Base-by-base conservation (phyloP, 2,113 vertebrate species). In the Silurus glanis region DNA sequence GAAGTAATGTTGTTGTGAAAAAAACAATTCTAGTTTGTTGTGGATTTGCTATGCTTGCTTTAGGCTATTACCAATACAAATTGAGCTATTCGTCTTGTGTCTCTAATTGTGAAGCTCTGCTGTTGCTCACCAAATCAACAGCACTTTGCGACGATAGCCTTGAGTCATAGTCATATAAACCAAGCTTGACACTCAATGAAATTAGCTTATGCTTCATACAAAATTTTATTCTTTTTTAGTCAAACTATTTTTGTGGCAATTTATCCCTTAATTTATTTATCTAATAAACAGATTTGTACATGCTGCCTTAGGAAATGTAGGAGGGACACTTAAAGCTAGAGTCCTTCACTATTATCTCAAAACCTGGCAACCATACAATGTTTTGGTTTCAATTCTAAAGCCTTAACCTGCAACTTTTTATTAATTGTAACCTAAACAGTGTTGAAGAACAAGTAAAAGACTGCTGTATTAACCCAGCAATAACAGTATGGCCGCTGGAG, bases 11-110 rank as follows among this genome's bases (percentile, higher is more conserved):
- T 2, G 56, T 56, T 4, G 10, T 58, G 10, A 23, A 62, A 10
- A 10, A 81, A 5, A 10, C 45, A 61, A 47, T 61, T 5, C 16
- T 62, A 47, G 19, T 19, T 62, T 5, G 14, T 62, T 62, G 2
- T 2, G 23, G 75, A 58, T 61, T 64, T 23, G 53, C n/a, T 23
- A 79, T 67, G 9, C 49, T 67, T 0, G 61, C 59, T 76, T 78
- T 85, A n/a, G 58, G 72, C 14, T n/a, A 85, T 47, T 56, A 56
- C 67, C 61, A 69, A 80, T 85, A 79, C 56, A 5, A 79, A 62
- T 47, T 19, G 51, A 76, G 25, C 47, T 55, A 56, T 85, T 85
- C 45, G 62, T 76, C 49, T 9, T 58, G 17, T 3, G 84, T 67
- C 19, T 55, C 61, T 85, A 80, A 80, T 79, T 56, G 64, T 53